phyloP scores from a whole-genome alignment of 2,797 vertebrate species.

The Hybognathus amarus region DNA sequence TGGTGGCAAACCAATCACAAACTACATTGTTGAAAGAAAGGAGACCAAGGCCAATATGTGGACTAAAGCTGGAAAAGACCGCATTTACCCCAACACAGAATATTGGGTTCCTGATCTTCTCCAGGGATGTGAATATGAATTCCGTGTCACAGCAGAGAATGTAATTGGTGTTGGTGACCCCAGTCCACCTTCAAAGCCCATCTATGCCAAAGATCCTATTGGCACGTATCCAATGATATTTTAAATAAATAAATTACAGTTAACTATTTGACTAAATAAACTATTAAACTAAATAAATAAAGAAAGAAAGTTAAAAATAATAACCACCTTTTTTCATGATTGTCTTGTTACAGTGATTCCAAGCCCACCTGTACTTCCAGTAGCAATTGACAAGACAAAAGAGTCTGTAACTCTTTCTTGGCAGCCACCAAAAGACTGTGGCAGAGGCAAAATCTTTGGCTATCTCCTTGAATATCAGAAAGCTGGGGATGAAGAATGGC shows the following conservation, averaged over 20 bases:
- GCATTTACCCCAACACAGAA: slow-evolving; percentile 86
- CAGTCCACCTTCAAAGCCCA: slow-evolving; percentile 94
- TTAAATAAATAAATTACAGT: background rate
- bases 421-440: slow-evolving; percentile 90
- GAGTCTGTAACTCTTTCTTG: slow-evolving; percentile 92
- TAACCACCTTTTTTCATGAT: background rate
- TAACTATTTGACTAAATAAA: background rate
- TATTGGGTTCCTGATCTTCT: slow-evolving; percentile 93
- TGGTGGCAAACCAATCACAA: slow-evolving; percentile 96
- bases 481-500: slow-evolving; percentile 94
- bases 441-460: slow-evolving; percentile 95
- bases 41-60: slow-evolving; percentile 95
- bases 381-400: slow-evolving; percentile 90
- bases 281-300: too few species aligned
- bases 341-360: slow-evolving; percentile 84
- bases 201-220: slow-evolving; percentile 96
- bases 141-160: slow-evolving; percentile 96
- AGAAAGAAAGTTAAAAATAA: background rate
- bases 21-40: slow-evolving; percentile 95
- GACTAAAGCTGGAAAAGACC: slow-evolving; percentile 87
- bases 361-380: slow-evolving; percentile 87
- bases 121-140: slow-evolving; percentile 96
- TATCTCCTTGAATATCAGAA: slow-evolving; percentile 96
- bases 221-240: slow-evolving; percentile 74
- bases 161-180: slow-evolving; percentile 93